Percentiles rank a stretch among this genome's conserved stretches.
Conservation (phyloP, 2,113 vertebrate species). For the Geococcyx californianus region DNA sequence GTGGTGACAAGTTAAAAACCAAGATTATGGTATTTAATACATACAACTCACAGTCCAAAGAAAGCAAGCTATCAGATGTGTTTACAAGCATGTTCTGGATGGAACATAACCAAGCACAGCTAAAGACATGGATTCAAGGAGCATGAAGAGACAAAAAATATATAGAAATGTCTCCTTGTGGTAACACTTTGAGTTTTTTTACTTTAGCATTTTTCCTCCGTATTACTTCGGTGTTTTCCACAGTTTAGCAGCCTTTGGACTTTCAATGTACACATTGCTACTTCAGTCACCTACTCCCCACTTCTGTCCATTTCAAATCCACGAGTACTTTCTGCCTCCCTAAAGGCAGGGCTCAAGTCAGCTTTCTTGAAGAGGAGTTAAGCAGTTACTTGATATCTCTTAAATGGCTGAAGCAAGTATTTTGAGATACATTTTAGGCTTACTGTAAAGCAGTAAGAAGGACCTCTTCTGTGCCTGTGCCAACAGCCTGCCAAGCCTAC, state of each 20-base stretch:
- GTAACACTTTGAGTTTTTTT: background rate
- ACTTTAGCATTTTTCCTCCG: background rate
- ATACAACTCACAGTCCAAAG: too few relatives aligned
- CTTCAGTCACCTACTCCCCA: background rate
- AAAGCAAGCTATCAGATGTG: background rate
- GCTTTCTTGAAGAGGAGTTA: background rate
- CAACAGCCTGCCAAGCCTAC: background rate
- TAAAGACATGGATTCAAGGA: background rate
- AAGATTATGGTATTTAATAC: too few relatives aligned
- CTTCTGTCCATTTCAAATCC: background rate
- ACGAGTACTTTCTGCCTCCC: background rate
- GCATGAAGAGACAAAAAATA: background rate
- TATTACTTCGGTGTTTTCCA: background rate
- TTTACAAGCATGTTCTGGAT: background rate
- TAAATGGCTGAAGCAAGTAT: background rate
- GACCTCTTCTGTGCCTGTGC: background rate
- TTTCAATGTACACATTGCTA: background rate
- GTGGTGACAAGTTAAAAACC: too few relatives aligned
- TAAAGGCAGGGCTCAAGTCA: accelerated
- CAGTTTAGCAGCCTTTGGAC: background rate
- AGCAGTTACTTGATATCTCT: background rate
- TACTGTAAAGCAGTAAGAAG: background rate
- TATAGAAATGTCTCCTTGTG: background rate
- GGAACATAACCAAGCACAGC: background rate
- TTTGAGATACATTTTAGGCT: background rate